Evolutionary conservation across 2,888 invertebrate species (phyloP), one percentile per base, ranked within the genome.

Genomic region (Drepanosiphum platanoidis): DNA sequence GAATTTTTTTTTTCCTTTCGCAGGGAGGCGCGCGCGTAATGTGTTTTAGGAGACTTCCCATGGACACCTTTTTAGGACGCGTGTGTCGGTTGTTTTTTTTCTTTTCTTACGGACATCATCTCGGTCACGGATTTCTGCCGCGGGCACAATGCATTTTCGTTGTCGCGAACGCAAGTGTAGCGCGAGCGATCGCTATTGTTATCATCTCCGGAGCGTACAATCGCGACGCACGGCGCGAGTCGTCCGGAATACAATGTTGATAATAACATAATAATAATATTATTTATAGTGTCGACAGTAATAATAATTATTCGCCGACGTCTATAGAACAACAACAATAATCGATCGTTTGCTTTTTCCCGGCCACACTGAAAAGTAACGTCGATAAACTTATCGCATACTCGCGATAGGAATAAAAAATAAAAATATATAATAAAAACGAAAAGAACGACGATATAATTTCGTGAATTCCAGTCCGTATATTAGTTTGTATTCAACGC

Each of bases 91-190:
- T n/a, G n/a, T n/a, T n/a, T n/a, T n/a, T n/a, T n/a, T n/a, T n/a
- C n/a, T n/a, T n/a, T n/a, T n/a, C n/a, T 58, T 66, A 46, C 82
- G 61, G 61, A 46, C 79, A 79, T 64, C 79, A 79, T 64, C 71
- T 71, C 81, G 81, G 72, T 82, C 81, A 82, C 58, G 30, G 30
- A 27, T n/a, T 3, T n/a, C n/a, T n/a, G 61, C n/a, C 9, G 27
- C 3, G 27, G 61, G 27, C 61, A 27, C 61, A 27, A 61, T 27
- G 9, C 0, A 9, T 52, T 52, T 13, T 52, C n/a, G n/a, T n/a
- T n/a, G n/a, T n/a, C n/a, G n/a, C 52, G 52, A 13, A 52, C 7
- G 22, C 52, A 52, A n/a, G n/a, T n/a, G n/a, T n/a, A n/a, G n/a
- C 52, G 52, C 3, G 15, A 52, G 22, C 52, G 15, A 61, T 18